These are phyloP conservation scores for Ariopsis seemanni DNA, from an alignment of 2,113 vertebrate genomes.

Conservation along the genomic window DNA sequence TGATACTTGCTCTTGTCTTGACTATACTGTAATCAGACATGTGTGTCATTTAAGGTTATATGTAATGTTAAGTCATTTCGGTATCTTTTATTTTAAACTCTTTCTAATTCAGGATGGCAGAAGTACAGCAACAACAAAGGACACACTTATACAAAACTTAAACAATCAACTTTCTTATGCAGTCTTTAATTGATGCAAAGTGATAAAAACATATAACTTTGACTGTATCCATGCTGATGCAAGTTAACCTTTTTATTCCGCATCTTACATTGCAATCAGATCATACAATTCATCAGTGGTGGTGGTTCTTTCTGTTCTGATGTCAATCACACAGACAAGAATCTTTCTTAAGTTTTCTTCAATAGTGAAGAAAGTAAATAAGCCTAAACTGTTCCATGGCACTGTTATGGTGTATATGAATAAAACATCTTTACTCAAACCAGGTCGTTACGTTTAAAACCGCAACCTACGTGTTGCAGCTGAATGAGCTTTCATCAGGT, in stretches of 20 bases:
- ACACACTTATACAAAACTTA: too few species aligned
- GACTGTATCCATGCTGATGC: neutral
- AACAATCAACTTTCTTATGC: neutral
- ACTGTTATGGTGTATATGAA: neutral
- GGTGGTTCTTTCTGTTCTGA: neutral
- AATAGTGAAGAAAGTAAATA: neutral
- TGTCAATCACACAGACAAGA: neutral
- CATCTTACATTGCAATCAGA: neutral
- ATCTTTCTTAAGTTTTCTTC: neutral
- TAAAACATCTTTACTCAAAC: neutral
- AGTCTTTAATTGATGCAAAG: neutral
- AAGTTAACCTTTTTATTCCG: neutral
- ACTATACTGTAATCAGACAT: too few species aligned
- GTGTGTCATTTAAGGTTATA: too few species aligned
- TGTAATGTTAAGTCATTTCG: neutral
- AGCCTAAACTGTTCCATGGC: neutral
- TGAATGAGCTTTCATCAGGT: neutral
- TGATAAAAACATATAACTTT: neutral
- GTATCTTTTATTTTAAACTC: neutral
- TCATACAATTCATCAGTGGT: neutral
- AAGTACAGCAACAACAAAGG: neutral
- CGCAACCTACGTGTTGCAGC: neutral
- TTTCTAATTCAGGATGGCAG: neutral
- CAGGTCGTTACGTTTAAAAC: neutral
- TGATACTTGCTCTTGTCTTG: too few species aligned